phyloP scores from a whole-genome alignment of 2,888 invertebrate species.

The Leistus spinibarbis region DNA sequence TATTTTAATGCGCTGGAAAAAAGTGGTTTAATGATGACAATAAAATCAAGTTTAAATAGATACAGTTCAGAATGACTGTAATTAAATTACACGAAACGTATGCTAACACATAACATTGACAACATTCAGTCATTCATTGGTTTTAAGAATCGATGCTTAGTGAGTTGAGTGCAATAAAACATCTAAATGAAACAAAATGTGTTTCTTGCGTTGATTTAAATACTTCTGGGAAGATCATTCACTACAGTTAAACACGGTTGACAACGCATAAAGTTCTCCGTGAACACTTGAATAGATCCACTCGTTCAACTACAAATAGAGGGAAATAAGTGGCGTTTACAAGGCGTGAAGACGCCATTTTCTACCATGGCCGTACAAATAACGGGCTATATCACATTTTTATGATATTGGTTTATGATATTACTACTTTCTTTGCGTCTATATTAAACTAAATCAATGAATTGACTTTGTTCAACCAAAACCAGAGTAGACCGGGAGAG shows the following conservation, averaged over 20 bases:
- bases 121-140: too few species aligned
- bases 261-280: constrained; percentile 13
- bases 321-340: constrained; percentile 15
- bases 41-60: neutral
- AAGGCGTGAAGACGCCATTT: constrained; percentile 12
- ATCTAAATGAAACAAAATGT: neutral
- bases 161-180: neutral
- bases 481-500: too few species aligned
- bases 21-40: neutral
- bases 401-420: too few species aligned
- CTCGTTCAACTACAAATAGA: too few species aligned
- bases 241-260: constrained; percentile 1
- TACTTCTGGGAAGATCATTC: constrained; percentile 19
- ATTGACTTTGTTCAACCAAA: too few species aligned
- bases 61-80: neutral
- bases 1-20: too few species aligned
- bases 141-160: neutral
- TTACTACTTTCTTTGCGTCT: too few species aligned
- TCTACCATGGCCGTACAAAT: too few species aligned
- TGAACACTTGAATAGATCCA: constrained; percentile 13
- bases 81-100: neutral
- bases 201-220: constrained; percentile 13
- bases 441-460: too few species aligned
- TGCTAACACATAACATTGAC: too few species aligned
- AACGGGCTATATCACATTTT: too few species aligned